Conservation (phyloP, 2,888 invertebrate genomes). For the Cryptops parisi region DNA sequence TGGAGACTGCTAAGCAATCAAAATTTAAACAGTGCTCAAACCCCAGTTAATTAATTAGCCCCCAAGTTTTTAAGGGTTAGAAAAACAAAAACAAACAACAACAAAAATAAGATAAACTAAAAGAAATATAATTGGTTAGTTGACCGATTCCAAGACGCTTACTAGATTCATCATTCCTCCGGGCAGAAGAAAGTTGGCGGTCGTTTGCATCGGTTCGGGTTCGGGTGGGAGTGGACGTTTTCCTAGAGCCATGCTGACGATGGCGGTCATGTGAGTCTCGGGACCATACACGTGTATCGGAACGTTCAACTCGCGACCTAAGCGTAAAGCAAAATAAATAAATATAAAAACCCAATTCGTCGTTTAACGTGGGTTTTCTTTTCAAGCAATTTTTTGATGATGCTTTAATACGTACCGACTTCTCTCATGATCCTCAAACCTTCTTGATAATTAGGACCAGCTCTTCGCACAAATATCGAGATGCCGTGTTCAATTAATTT, state of each 20-base stretch:
- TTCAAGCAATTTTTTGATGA: no score
- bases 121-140: no score
- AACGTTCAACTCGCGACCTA: constrained; percentile 54
- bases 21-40: neutral
- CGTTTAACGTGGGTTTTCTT: no score
- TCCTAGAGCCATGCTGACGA: constrained; percentile 94
- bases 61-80: no score
- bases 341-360: no score
- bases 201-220: constrained; percentile 51
- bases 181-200: constrained; percentile 76
- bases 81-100: no score
- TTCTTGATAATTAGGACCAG: constrained; percentile 98
- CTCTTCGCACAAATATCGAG: constrained; percentile 87
- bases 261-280: constrained; percentile 99
- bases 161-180: constrained; percentile 42
- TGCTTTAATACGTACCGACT: constrained; percentile 43
- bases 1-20: constrained; percentile 11
- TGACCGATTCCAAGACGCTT: constrained; percentile 1
- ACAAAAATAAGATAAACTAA: no score
- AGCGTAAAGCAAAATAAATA: constrained; percentile 12
- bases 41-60: no score
- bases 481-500: constrained; percentile 80
- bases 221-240: constrained; percentile 63
- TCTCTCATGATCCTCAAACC: constrained; percentile 86
- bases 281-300: constrained; percentile 92